Evolutionary conservation across 1,140 invertebrate genomes (phyloP), one percentile per base, ranked within the genome.

Genomic region (Microplitis demolitor): DNA sequence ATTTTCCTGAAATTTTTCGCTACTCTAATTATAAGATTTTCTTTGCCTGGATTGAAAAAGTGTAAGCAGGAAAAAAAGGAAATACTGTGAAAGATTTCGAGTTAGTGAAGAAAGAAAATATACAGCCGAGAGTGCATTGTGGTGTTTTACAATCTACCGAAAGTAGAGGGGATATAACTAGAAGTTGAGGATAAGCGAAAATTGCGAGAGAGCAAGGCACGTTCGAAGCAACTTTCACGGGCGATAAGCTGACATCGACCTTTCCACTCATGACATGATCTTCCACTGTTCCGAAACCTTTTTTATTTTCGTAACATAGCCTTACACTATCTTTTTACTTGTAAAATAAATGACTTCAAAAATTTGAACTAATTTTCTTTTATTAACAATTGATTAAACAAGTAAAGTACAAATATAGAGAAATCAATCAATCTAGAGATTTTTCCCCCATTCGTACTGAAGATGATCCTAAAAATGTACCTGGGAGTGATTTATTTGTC

Each of bases 231-330:
- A 67, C 50, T 67, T 67, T 67, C 66, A 67, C 66, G 66, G 66
- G 66, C 66, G 66, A 67, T 67, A 67, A 67, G 66, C 66, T 50
- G 66, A 67, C 66, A 67, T 67, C 66, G 66, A 67, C 66, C 60
- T 62, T 33, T 39, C 16, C 56, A 58, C 56, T 31, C 24, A 58
- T 58, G 56, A 58, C 56, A 58, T 58, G 14, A 54, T 54, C 53
- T 13, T 54, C 9, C 24, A 58, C 56, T 58, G 24, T 58, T 16
- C 56, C 24, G 9, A 9, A 24, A 58, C 16, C 56, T 58, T 58
- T 31, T 58, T 31, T 58, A 58, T 58, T 31, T 58, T 31, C 24
- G 14, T 58, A 31, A 58, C 56, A 16, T 16, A 24, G 16, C 24
- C 56, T 58, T 58, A 58, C 56, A 24, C 14, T 58, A 24, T 31